phyloP scores from a whole-genome alignment of 2,113 vertebrate species.

The Aspidoscelis tigris region DNA sequence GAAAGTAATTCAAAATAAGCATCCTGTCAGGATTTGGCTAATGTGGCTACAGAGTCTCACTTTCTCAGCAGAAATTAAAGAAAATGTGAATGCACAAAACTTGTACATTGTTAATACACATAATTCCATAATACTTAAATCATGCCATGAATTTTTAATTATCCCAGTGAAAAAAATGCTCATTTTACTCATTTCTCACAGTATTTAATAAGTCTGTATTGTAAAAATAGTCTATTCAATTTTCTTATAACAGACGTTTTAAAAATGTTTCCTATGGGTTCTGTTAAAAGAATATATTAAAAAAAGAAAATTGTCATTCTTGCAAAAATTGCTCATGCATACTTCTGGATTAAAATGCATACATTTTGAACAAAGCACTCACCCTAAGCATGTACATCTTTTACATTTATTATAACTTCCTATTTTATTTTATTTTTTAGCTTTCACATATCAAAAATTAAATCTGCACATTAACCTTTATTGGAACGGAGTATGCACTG shows the following conservation, averaged over 20 bases:
- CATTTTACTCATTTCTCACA: background rate
- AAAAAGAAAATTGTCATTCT: background rate
- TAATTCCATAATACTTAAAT: background rate
- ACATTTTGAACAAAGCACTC: background rate
- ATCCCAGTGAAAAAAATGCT: background rate
- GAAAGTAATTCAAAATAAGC: background rate
- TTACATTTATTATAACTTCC: background rate
- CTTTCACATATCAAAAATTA: background rate
- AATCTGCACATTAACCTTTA: background rate
- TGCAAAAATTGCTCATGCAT: background rate
- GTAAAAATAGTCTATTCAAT: no score
- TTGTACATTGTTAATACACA: background rate
- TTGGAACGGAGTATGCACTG: background rate
- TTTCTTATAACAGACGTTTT: background rate
- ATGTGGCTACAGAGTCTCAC: background rate
- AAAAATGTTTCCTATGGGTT: background rate
- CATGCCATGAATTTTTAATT: background rate
- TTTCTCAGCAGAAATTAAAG: background rate
- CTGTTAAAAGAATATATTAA: no score
- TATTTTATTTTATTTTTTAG: background rate
- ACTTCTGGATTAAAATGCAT: background rate
- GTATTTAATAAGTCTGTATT: no score
- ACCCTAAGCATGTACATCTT: background rate
- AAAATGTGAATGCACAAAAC: background rate
- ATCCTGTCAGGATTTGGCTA: background rate